Conservation (phyloP, 2,113 vertebrate genomes). For the Emberiza fucata region DNA sequence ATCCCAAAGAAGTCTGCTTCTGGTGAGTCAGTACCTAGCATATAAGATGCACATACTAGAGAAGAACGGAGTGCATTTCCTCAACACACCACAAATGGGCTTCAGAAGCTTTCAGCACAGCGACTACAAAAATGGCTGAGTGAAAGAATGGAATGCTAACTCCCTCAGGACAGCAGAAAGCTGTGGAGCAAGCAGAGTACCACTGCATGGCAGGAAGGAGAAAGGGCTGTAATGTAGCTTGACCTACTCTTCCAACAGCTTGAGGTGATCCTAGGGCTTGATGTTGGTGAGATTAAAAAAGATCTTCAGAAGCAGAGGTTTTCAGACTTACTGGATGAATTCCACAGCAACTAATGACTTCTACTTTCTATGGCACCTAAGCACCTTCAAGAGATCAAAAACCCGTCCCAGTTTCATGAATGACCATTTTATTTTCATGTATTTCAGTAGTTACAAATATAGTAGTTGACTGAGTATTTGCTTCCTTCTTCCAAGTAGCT, state of each 20-base stretch:
- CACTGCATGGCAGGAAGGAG: neutral
- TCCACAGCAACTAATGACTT: neutral
- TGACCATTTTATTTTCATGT: neutral
- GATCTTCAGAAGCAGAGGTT: neutral
- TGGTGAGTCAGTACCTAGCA: neutral
- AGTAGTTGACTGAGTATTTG: neutral
- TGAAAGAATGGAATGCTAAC: neutral
- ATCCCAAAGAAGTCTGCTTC: neutral
- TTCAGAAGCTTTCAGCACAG: neutral
- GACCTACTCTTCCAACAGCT: neutral
- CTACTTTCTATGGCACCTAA: neutral
- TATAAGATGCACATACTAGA: fast-evolving
- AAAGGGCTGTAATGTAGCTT: neutral
- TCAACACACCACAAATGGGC: neutral
- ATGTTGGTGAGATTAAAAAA: neutral
- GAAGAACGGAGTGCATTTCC: neutral
- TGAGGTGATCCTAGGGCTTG: neutral
- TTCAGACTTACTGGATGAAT: neutral
- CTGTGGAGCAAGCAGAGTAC: neutral
- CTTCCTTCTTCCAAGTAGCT: neutral
- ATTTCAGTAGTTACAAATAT: conserved; percentile 5
- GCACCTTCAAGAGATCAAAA: neutral
- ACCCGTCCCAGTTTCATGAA: neutral
- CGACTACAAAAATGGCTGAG: neutral
- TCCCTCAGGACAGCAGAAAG: neutral